Conservation (phyloP, 1,140 invertebrate genomes). For the Zaprionus ornatus region DNA sequence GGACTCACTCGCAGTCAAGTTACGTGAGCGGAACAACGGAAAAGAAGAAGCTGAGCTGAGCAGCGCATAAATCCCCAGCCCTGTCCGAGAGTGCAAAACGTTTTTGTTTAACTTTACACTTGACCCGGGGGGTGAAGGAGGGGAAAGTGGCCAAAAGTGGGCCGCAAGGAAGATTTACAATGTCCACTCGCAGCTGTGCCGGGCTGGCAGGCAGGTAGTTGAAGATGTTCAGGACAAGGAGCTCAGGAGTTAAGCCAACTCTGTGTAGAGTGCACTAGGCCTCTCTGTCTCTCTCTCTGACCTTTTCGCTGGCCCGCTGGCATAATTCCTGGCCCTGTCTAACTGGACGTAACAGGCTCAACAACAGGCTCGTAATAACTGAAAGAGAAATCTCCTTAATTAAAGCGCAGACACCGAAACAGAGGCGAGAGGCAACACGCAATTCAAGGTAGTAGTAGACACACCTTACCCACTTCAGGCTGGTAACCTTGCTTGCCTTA, state of each 20-base stretch:
- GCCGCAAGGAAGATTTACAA: background rate
- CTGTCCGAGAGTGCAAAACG: slow-evolving; percentile 43
- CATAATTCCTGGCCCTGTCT: background rate
- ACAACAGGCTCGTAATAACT: slow-evolving; percentile 17
- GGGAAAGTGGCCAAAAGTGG: background rate
- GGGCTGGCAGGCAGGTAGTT: background rate
- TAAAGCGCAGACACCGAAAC: slow-evolving; percentile 18
- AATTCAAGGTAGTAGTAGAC: background rate
- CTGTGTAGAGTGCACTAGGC: background rate
- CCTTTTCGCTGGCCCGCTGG: background rate
- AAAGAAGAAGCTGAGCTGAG: background rate
- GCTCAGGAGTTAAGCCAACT: slow-evolving; percentile 3
- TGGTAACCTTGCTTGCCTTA: background rate
- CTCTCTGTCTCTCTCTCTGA: background rate
- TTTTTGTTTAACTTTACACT: slow-evolving; percentile 72
- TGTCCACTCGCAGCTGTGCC: slow-evolving; percentile 1
- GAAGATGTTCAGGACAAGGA: background rate
- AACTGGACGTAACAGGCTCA: background rate
- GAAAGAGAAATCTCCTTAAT: slow-evolving; percentile 9
- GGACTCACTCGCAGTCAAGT: background rate
- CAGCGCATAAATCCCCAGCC: slow-evolving; percentile 15
- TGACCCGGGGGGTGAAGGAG: slow-evolving; percentile 46
- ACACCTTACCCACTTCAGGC: background rate
- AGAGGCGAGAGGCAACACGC: slow-evolving; percentile 10
- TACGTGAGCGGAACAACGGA: slow-evolving; percentile 46